These are phyloP conservation scores for Tapera naevia DNA, from an alignment of 2,797 vertebrate species.

Conservation along the genomic window DNA sequence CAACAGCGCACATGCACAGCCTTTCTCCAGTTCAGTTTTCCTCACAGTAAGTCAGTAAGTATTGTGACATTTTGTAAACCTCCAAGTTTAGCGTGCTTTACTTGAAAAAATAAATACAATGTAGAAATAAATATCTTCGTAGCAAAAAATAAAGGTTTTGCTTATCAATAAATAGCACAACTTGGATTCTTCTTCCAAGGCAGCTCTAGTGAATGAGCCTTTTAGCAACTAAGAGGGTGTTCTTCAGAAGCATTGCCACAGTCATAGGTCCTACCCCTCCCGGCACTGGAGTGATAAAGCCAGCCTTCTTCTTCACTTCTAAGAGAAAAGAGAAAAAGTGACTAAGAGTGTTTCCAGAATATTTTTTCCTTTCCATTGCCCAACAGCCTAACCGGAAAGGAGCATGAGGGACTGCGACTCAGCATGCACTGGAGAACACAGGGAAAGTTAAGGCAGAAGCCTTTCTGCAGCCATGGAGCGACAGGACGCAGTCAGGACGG, in stretches of 20 bases:
- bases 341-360: not conserved
- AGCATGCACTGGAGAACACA: not conserved
- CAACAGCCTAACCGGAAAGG: not conserved
- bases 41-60: not conserved
- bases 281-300: conserved; percentile 90
- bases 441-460: not conserved
- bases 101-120: conserved; percentile 76
- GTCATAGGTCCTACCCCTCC: conserved; percentile 94
- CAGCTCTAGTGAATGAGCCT: conserved; percentile 75
- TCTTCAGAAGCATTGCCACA: conserved; percentile 92
- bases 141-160: conserved; percentile 70
- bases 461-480: fast-evolving
- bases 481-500: fast-evolving
- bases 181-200: not conserved
- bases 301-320: conserved; percentile 91
- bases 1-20: not conserved
- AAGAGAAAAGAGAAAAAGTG: conserved; percentile 41
- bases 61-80: conserved; percentile 14
- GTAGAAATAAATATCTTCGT: conserved; percentile 77
- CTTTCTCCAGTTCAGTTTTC: not conserved
- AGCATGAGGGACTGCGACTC: not conserved
- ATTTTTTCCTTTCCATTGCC: not conserved
- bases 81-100: not conserved
- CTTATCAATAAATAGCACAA: conserved; percentile 57
- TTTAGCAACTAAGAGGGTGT: conserved; percentile 87